Evolutionary conservation across 2,113 vertebrate genomes (phyloP).

Genomic region (Paracanthobrama guichenoti): DNA sequence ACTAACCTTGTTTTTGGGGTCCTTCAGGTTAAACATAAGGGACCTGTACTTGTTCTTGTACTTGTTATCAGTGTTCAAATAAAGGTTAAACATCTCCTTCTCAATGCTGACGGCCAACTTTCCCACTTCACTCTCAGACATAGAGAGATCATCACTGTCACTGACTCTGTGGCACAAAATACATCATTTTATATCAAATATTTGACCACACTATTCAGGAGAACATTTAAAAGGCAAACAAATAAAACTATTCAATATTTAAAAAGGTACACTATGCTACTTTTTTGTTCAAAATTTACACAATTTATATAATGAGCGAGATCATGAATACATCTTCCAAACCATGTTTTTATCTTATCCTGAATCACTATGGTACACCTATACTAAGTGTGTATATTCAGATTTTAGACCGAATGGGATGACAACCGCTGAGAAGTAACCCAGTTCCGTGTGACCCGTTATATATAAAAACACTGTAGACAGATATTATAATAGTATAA

Average conservation of each 20-base stretch:
- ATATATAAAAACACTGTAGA: no score
- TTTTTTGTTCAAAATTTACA: no score
- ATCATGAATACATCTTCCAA: no score
- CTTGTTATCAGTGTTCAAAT: conserved; percentile 90
- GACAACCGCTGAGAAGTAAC: no score
- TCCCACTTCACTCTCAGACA: conserved; percentile 90
- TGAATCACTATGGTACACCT: no score
- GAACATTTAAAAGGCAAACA: neutral
- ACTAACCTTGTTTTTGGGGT: conserved; percentile 97
- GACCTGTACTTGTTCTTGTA: conserved; percentile 98
- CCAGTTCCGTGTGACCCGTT: no score
- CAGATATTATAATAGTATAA: neutral
- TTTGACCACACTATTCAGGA: neutral
- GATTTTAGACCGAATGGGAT: no score
- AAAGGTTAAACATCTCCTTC: conserved; percentile 95
- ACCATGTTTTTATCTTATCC: no score
- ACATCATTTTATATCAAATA: neutral
- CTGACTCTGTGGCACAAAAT: conserved; percentile 78
- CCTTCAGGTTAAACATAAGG: conserved; percentile 98
- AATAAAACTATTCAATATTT: neutral
- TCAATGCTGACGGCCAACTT: conserved; percentile 88
- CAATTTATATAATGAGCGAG: no score
- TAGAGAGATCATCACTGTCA: conserved; percentile 92
- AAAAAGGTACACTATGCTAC: no score
- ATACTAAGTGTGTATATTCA: no score